phyloP scores from a whole-genome alignment of 1,140 invertebrate species.

The Stegodyphus dumicola region DNA sequence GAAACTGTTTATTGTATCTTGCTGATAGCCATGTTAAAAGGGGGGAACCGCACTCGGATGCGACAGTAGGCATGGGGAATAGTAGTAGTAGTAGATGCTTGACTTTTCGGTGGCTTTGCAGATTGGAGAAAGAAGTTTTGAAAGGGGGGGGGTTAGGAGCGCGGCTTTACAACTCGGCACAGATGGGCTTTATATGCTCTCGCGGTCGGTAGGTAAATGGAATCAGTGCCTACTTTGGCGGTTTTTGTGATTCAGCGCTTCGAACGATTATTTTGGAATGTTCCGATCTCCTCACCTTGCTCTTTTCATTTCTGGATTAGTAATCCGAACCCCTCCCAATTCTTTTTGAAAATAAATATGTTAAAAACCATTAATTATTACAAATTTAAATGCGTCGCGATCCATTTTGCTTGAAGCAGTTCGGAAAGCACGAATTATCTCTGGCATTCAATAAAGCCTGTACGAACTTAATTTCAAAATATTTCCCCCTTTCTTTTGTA shows the following conservation, averaged over 20 bases:
- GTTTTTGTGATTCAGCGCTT: conserved; percentile 26
- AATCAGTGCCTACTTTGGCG: conserved; percentile 22
- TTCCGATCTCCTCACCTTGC: background rate
- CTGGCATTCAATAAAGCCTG: no score
- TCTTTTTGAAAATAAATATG: no score
- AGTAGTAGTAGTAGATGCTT: conserved; percentile 14
- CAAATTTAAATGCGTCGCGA: no score
- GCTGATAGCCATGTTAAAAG: conserved; percentile 43
- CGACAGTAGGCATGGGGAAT: conserved; percentile 1
- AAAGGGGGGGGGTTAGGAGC: background rate
- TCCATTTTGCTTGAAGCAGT: no score
- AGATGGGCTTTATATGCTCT: conserved; percentile 57
- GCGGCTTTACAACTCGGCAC: conserved; percentile 42
- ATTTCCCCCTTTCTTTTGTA: no score
- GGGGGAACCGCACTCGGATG: background rate
- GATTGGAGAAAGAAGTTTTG: background rate
- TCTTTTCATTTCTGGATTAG: background rate
- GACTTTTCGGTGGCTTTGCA: conserved; percentile 17
- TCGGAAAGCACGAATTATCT: no score
- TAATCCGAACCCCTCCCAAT: no score
- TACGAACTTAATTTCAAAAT: no score
- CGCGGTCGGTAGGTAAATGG: conserved; percentile 14
- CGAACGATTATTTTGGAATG: conserved; percentile 40
- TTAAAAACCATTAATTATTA: no score
- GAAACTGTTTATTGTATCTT: conserved; percentile 54